Evolutionary conservation across 2,113 vertebrate genomes (phyloP).

Genomic region (Pavo muticus): DNA sequence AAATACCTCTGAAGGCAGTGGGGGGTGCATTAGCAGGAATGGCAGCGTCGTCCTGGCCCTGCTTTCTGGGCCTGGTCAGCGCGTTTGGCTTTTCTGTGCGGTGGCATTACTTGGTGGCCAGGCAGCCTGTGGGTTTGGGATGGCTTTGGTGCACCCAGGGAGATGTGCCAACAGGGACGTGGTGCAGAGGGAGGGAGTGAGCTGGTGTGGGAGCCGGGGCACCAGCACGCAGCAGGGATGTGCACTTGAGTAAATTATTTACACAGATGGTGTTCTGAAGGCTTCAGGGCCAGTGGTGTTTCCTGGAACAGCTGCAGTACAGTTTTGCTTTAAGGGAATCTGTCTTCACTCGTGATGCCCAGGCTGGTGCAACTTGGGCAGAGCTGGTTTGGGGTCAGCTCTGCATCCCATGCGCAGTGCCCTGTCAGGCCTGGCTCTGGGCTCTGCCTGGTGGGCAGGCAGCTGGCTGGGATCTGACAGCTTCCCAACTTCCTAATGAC

Average conservation of each 20-base stretch:
- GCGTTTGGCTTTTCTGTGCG: neutral
- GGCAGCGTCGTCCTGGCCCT: neutral
- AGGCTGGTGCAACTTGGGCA: neutral
- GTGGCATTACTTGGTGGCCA: neutral
- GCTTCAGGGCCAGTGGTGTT: neutral
- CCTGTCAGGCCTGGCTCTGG: neutral
- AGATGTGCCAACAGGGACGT: neutral
- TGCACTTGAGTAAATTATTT: neutral
- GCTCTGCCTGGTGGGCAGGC: neutral
- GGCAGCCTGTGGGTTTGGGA: neutral
- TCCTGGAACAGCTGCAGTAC: neutral
- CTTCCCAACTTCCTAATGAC: neutral
- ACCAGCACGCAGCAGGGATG: accelerated
- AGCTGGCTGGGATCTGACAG: neutral
- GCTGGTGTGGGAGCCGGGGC: neutral
- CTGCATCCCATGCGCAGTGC: neutral
- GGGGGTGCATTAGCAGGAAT: neutral
- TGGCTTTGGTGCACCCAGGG: neutral
- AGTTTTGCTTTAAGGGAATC: neutral
- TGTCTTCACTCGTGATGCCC: neutral
- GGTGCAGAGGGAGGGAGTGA: neutral
- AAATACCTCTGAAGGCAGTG: neutral
- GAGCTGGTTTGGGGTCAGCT: neutral
- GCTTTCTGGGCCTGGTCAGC: neutral
- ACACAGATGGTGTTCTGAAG: neutral